phyloP scores from a whole-genome alignment of 2,888 invertebrate species.

The Carabus problematicus region DNA sequence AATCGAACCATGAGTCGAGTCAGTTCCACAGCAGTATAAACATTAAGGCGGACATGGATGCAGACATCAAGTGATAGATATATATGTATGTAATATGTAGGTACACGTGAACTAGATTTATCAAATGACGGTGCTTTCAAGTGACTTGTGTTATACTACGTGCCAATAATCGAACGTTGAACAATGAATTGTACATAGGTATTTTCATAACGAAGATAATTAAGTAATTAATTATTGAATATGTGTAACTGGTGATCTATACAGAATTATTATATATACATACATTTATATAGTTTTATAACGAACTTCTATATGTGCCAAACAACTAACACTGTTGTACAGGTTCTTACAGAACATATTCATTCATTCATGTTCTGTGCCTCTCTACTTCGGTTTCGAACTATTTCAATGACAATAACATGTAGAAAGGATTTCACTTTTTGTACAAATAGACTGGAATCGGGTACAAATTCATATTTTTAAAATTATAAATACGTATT shows the following conservation, averaged over 20 bases:
- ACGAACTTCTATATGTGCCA: slow-evolving; percentile 35
- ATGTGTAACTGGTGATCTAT: slow-evolving; percentile 40
- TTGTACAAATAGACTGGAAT: slow-evolving; percentile 43
- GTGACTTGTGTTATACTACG: slow-evolving; percentile 40
- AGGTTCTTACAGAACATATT: slow-evolving; percentile 1
- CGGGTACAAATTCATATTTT: slow-evolving; percentile 27
- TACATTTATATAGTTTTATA: slow-evolving; percentile 39
- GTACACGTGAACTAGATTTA: slow-evolving; percentile 17
- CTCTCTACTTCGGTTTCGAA: slow-evolving; percentile 32
- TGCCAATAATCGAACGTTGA: slow-evolving; percentile 37
- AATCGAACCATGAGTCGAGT: slow-evolving; percentile 41
- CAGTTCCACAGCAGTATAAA: slow-evolving; percentile 51
- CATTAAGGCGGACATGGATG: slow-evolving; percentile 48
- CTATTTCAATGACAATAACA: slow-evolving; percentile 39
- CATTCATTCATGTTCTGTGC: not conserved
- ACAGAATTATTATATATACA: slow-evolving; percentile 23
- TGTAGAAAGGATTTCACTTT: slow-evolving; percentile 40
- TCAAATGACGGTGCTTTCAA: slow-evolving; percentile 41
- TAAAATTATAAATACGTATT: no score
- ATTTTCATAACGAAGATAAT: slow-evolving; percentile 38
- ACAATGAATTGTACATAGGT: slow-evolving; percentile 35
- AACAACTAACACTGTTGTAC: slow-evolving; percentile 34
- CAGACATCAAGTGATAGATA: slow-evolving; percentile 35
- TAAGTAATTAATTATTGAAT: slow-evolving; percentile 25
- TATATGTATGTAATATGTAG: not conserved